Base-by-base conservation (phyloP, 2,797 vertebrate genomes). In the Acridotheres tristis region DNA sequence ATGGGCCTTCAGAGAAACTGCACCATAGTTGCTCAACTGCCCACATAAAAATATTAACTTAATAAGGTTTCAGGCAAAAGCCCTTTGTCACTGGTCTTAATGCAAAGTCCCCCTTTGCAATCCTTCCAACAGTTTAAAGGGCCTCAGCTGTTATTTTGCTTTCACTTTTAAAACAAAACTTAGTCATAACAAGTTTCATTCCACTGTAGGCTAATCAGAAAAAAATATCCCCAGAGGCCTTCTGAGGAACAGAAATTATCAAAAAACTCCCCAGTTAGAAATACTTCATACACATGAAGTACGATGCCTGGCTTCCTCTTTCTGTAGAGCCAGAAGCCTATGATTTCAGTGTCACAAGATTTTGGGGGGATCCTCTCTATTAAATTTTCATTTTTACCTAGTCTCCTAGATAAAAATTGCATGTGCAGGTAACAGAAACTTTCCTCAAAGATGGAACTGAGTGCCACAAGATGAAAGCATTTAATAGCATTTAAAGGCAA, bases 191-290 rank as follows among this genome's bases (percentile, higher is more conserved):
- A 79, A 45, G 30, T 40, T 88, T 80, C 75, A 72, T 48, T 94
- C 69, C 63, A 32, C 47, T 73, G 82, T 45, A 84, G 77, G 32
- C 15, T 62, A 66, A 74, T 80, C 69, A 92, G 55, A 75, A 94
- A 90, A 80, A 79, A 72, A 30, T 78, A 47, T 92, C 88, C 95
- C 77, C 90, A 59, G 84, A 74, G 85, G 40, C 47, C 40, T 84
- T 86, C 61, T 71, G 57, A 86, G 87, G 95, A 95, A 96, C 51
- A 92, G 93, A 95, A 95, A 95, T 79, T 42, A 86, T 40, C 40
- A 91, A 80, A 72, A 97, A 98, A 97, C 36, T n/a, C 91, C 94
- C 93, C 45, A 19, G 4, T 47, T 27, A 68, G 42, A 67, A 90
- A 88, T 54, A 32, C 29, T 54, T 54, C 29, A 30, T 54, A 54